phyloP scores from a whole-genome alignment of 2,797 vertebrate species.

The Paratrypauchen microcephalus region DNA sequence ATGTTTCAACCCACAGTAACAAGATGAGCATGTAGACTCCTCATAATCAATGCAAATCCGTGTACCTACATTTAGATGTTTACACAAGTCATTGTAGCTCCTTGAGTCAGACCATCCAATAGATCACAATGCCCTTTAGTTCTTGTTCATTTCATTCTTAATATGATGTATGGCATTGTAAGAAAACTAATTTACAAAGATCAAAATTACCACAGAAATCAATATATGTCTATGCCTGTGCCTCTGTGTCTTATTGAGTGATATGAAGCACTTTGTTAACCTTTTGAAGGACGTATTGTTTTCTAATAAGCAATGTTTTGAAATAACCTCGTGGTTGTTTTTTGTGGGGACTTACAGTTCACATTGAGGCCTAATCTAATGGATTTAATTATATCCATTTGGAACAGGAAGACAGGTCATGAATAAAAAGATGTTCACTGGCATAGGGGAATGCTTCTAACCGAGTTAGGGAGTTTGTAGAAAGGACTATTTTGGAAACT shows the following conservation, averaged over 20 bases:
- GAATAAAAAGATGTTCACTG: neutral
- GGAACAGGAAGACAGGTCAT: neutral
- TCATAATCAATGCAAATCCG: neutral
- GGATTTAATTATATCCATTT: neutral
- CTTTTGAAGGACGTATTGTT: neutral
- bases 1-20: neutral
- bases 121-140: neutral
- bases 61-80: neutral
- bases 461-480: neutral
- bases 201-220: neutral
- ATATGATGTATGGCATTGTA: neutral
- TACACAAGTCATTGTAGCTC: neutral
- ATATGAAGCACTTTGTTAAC: neutral
- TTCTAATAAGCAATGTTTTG: neutral
- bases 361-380: neutral
- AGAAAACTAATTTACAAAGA: conserved; percentile 1
- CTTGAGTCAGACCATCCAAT: neutral
- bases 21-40: neutral
- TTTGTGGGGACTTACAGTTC: neutral
- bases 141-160: conserved; percentile 1
- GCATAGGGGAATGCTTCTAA: neutral
- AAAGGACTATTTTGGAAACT: neutral
- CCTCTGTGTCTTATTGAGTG: neutral
- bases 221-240: neutral
- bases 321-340: neutral